Evolutionary conservation across 2,888 invertebrate species (phyloP), one percentile per base, ranked within the genome.

Genomic region (Diaperis boleti): DNA sequence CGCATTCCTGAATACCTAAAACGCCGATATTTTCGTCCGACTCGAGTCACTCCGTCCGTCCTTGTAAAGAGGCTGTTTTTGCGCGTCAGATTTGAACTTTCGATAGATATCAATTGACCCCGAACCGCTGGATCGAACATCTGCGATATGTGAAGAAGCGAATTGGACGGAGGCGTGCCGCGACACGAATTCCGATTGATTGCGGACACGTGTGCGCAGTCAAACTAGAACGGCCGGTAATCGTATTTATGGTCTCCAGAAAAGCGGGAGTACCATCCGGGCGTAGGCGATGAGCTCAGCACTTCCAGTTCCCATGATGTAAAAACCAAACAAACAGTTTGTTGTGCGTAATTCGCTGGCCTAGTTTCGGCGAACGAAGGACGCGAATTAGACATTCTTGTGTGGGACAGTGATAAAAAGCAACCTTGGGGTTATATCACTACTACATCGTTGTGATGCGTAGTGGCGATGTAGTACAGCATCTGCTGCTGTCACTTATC

Each of bases 121-220:
- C 39, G 15, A 15, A 42, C 29, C 50, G 37, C 29, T 15, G 49
- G 29, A 50, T 57, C 41, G 52, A 61, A 54, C 61, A 62, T 62
- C 56, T 55, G 62, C 49, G 45, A 13, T 18, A 33, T 20, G 31
- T 20, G 41, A 52, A 49, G 22, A 14, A 50, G 42, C 26, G 55
- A 55, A 42, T 29, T 41, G 14, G 50, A 35, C 20, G 5, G 33
- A 26, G 22, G 49, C 55, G 44, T 42, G 44, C 20, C 55, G 10
- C 11, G 39, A 33, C 33, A 39, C 41, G 59, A 52, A 59, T 59
- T 31, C 42, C 52, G 52, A 60, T 60, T 60, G 60, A 60, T 60
- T 60, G 22, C 47, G 57, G 29, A 59, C 59, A 59, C 50, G 59
- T 59, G 59, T 57, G 15, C 37, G 8, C 6, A 33, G 13, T 14